phyloP scores from a whole-genome alignment of 2,888 invertebrate species.

The Rhorus exstirpatorius region DNA sequence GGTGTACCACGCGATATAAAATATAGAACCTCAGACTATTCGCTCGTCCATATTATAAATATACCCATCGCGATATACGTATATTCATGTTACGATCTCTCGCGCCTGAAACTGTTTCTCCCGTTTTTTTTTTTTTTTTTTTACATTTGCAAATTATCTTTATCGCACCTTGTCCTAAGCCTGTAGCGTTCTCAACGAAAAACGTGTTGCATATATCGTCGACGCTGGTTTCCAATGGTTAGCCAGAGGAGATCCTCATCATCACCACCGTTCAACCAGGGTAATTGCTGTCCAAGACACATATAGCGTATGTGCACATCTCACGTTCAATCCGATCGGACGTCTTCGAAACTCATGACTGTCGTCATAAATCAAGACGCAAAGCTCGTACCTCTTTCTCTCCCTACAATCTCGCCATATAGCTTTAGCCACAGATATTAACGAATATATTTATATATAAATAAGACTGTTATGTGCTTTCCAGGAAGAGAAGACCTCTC shows the following conservation, averaged over 20 bases:
- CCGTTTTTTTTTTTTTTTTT: constrained; percentile 13
- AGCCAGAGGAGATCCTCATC: constrained; percentile 36
- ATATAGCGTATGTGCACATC: constrained; percentile 38
- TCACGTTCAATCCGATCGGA: constrained; percentile 65
- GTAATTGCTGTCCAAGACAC: constrained; percentile 61
- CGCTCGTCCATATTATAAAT: too few species aligned
- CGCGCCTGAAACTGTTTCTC: constrained; percentile 32
- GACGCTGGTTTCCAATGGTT: constrained; percentile 41
- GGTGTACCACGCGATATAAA: constrained; percentile 14
- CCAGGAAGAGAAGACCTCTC: constrained; percentile 64
- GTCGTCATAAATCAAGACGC: constrained; percentile 69
- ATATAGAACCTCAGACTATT: constrained; percentile 15
- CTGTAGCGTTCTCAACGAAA: neutral
- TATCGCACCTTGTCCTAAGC: constrained; percentile 59
- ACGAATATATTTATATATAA: constrained; percentile 5
- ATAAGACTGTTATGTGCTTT: constrained; percentile 52
- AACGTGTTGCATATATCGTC: constrained; percentile 19
- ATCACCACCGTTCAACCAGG: constrained; percentile 55
- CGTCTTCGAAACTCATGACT: constrained; percentile 68
- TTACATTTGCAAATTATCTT: constrained; percentile 53
- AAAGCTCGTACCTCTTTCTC: constrained; percentile 48
- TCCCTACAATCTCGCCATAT: constrained; percentile 24
- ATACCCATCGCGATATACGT: constrained; percentile 4
- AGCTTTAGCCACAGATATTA: constrained; percentile 21
- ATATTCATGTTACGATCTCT: constrained; percentile 36